Conservation (phyloP, 1,140 invertebrate genomes). For the Popillia japonica region DNA sequence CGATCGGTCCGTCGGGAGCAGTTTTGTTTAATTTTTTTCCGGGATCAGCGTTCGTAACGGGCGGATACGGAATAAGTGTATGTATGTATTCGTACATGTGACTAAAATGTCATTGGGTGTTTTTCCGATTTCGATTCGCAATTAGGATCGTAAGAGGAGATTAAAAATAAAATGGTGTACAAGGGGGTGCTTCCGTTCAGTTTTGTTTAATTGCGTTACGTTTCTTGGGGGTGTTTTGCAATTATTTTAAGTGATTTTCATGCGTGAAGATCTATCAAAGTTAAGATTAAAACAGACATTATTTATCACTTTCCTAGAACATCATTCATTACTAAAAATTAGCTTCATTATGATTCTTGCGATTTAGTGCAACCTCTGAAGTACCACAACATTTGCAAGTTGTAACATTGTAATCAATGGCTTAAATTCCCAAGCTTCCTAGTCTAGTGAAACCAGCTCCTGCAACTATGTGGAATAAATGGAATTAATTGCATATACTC, state of each 20-base stretch:
- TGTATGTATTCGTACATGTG: neutral
- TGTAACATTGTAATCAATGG: too few species aligned
- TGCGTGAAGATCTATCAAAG: neutral
- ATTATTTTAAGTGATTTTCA: too few species aligned
- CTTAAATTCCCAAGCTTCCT: too few species aligned
- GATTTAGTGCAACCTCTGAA: too few species aligned
- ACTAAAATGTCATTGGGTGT: neutral
- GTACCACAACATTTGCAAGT: too few species aligned
- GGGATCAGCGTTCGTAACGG: neutral
- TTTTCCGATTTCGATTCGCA: slow-evolving; percentile 28
- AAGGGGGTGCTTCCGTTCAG: neutral
- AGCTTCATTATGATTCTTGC: too few species aligned
- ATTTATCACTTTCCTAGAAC: neutral
- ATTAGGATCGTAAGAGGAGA: neutral
- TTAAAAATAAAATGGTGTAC: neutral
- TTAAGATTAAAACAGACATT: neutral
- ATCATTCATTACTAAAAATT: too few species aligned
- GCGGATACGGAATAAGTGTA: neutral
- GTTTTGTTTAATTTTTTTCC: slow-evolving; percentile 38
- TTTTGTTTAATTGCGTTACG: neutral
- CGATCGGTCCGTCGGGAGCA: slow-evolving; percentile 25
- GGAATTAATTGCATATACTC: too few species aligned
- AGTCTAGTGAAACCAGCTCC: too few species aligned
- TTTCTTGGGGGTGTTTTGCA: neutral
- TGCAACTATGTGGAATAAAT: too few species aligned